phyloP scores from a whole-genome alignment of 2,888 invertebrate species.

The Trichopoda pennipes region DNA sequence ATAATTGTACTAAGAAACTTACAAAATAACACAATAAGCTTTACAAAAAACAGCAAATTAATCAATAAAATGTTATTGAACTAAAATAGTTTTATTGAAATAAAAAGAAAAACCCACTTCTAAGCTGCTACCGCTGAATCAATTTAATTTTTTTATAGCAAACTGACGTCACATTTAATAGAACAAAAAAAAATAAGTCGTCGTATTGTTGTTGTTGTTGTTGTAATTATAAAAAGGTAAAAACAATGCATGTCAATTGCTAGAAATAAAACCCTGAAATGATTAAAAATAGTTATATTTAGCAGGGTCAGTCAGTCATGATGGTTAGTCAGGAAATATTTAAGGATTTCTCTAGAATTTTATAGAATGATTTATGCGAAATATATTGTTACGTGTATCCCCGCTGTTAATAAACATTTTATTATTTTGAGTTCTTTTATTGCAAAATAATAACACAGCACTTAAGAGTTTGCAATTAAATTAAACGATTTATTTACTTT shows the following conservation, averaged over 20 bases:
- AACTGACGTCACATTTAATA: slow-evolving; percentile 36
- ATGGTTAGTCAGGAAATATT: too few relatives aligned
- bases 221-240: background rate
- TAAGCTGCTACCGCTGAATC: slow-evolving; percentile 23
- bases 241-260: background rate
- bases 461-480: too few relatives aligned
- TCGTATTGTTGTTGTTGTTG: too few relatives aligned
- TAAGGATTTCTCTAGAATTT: too few relatives aligned
- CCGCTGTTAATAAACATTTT: too few relatives aligned
- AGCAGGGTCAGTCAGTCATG: background rate
- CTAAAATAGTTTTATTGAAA: slow-evolving; percentile 49
- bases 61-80: slow-evolving; percentile 43
- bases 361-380: too few relatives aligned
- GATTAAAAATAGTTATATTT: slow-evolving; percentile 3
- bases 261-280: slow-evolving; percentile 1
- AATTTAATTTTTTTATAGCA: slow-evolving; percentile 9
- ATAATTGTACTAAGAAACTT: slow-evolving; percentile 7
- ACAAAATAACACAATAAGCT: background rate
- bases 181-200: too few relatives aligned
- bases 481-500: too few relatives aligned
- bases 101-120: slow-evolving; percentile 10
- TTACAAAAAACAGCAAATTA: slow-evolving; percentile 20
- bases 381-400: too few relatives aligned
- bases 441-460: too few relatives aligned
- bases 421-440: too few relatives aligned